Conservation (phyloP, 2,797 vertebrate species). For the Naso thynnoides region DNA sequence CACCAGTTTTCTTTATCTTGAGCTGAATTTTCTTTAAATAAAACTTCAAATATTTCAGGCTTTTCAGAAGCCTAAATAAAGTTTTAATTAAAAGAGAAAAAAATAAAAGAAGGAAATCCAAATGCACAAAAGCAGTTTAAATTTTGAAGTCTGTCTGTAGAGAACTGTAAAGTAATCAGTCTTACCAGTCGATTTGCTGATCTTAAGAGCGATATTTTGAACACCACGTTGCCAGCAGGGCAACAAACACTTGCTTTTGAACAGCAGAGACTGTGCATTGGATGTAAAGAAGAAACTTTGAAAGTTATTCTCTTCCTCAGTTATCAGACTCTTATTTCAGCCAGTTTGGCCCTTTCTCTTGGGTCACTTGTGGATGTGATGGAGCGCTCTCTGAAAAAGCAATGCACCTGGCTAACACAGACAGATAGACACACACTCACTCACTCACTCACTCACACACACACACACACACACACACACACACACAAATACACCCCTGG, state of each 20-base stretch:
- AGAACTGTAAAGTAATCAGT: conserved; percentile 12
- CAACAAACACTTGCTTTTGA: conserved; percentile 4
- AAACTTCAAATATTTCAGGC: not conserved
- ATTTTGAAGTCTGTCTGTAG: not conserved
- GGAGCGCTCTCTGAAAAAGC: conserved; percentile 22
- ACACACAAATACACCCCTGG: conserved; percentile 11
- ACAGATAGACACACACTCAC: conserved; percentile 18
- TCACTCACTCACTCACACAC: conserved; percentile 3
- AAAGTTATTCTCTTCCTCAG: not conserved
- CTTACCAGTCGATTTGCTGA: conserved; percentile 7
- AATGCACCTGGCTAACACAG: conserved; percentile 21
- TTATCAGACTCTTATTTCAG: conserved; percentile 43
- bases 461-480: conserved; percentile 20
- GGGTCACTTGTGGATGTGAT: conserved; percentile 36
- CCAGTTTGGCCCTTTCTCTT: conserved; percentile 37
- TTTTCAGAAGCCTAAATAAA: not conserved
- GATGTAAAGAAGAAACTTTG: conserved; percentile 21
- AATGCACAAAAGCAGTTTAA: not conserved
- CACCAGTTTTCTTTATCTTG: not conserved
- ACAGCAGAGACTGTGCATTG: not conserved
- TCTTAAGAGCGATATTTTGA: not conserved
- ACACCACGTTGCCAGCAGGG: not conserved
- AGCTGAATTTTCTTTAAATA: conserved; percentile 9
- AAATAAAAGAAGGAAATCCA: not conserved
- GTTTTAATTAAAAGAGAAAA: conserved; percentile 2